Conservation (phyloP, 2,797 vertebrate species). For the Trematomus bernacchii region DNA sequence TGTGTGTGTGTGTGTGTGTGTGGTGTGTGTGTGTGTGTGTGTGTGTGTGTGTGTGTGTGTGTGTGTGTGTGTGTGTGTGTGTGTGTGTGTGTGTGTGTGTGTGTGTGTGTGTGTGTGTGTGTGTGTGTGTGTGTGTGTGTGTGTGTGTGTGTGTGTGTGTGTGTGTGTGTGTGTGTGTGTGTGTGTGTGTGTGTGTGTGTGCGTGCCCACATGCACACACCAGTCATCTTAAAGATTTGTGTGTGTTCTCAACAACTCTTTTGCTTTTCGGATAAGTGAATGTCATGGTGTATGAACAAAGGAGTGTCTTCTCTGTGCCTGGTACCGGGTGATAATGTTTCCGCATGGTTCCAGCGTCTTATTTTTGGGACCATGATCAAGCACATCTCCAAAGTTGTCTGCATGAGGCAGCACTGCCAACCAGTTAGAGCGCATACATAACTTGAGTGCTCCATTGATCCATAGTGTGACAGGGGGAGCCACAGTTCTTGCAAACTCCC, state of each 20-base stretch:
- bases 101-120: slow-evolving; percentile 47
- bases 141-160: slow-evolving; percentile 45
- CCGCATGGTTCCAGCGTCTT: slow-evolving; percentile 58
- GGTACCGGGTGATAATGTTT: slow-evolving; percentile 70
- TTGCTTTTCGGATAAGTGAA: slow-evolving; percentile 58
- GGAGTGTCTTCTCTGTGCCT: slow-evolving; percentile 56
- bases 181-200: slow-evolving; percentile 12
- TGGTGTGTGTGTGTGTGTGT: slow-evolving; percentile 4
- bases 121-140: slow-evolving; percentile 8
- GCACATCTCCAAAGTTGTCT: slow-evolving; percentile 69
- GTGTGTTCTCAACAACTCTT: slow-evolving; percentile 57
- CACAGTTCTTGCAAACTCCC: slow-evolving; percentile 75
- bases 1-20: slow-evolving; percentile 48
- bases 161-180: slow-evolving; percentile 44
- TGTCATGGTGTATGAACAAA: slow-evolving; percentile 60
- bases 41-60: slow-evolving; percentile 47
- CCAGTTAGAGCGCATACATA: slow-evolving; percentile 77
- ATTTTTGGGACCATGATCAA: slow-evolving; percentile 74
- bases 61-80: slow-evolving; percentile 31
- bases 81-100: slow-evolving; percentile 30
- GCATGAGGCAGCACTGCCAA: slow-evolving; percentile 68
- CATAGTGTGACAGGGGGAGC: slow-evolving; percentile 72
- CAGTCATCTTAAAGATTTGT: slow-evolving; percentile 48
- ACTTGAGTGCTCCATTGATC: slow-evolving; percentile 79
- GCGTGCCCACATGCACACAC: slow-evolving; percentile 6